These are phyloP conservation scores for Leptodirus hochenwartii DNA, from an alignment of 2,888 invertebrate genomes.

Conservation along the genomic window DNA sequence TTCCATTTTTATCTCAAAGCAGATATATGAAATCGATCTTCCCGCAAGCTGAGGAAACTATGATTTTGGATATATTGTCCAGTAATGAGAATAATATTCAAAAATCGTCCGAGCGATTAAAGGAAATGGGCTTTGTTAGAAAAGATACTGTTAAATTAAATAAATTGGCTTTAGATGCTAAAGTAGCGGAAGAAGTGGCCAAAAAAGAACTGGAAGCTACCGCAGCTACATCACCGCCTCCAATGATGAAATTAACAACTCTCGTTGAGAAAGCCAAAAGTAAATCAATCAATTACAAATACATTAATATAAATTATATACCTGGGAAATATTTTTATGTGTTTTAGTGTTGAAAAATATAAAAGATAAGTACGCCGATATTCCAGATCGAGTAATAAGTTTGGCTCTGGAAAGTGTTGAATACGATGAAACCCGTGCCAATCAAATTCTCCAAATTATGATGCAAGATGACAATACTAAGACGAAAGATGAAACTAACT, in stretches of 20 bases:
- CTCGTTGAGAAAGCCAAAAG: slow-evolving; percentile 49
- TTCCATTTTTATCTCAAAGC: too few species aligned
- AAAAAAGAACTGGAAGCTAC: slow-evolving; percentile 12
- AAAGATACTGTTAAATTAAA: slow-evolving; percentile 42
- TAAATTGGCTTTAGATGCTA: slow-evolving; percentile 27
- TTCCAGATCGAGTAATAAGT: slow-evolving; percentile 63
- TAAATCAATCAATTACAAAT: slow-evolving; percentile 24
- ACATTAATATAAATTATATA: slow-evolving; percentile 7
- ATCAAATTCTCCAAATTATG: slow-evolving; percentile 58
- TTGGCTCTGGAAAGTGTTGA: slow-evolving; percentile 80
- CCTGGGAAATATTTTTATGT: slow-evolving; percentile 7
- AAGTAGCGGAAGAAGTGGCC: slow-evolving; percentile 10
- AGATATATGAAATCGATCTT: slow-evolving; percentile 86
- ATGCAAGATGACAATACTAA: slow-evolving; percentile 38
- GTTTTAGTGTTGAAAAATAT: slow-evolving; percentile 26
- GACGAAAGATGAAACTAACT: slow-evolving; percentile 9
- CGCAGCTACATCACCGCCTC: slow-evolving; percentile 30
- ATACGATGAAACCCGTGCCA: slow-evolving; percentile 66
- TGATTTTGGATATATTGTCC: slow-evolving; percentile 65
- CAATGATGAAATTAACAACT: slow-evolving; percentile 48
- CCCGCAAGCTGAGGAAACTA: slow-evolving; percentile 75
- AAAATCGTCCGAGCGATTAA: slow-evolving; percentile 64
- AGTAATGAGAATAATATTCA: slow-evolving; percentile 84
- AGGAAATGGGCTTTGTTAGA: slow-evolving; percentile 66
- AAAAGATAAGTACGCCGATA: slow-evolving; percentile 50